Evolutionary conservation across 2,113 vertebrate genomes (phyloP).

Genomic region (Heterotilapia buettikoferi): DNA sequence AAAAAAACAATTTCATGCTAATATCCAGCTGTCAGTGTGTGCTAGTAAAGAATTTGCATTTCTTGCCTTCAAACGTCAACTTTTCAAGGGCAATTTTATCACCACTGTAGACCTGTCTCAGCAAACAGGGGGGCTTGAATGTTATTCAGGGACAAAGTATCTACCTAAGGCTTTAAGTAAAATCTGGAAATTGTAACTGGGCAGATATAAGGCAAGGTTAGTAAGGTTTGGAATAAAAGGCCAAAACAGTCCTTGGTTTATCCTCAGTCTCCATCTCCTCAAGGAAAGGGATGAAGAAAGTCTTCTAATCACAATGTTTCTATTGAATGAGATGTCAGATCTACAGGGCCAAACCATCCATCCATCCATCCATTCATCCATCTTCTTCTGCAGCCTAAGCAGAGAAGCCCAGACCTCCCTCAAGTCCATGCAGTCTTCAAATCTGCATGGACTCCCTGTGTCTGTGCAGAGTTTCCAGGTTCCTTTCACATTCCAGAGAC

Average conservation of each 20-base stretch:
- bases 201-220: not conserved
- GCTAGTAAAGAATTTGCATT: not conserved
- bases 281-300: not conserved
- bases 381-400: not conserved
- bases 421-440: too few species aligned
- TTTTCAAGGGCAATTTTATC: not conserved
- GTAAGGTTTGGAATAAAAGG: not conserved
- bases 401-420: not conserved
- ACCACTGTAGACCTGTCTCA: not conserved
- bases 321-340: not conserved
- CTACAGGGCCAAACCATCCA: accelerated
- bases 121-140: not conserved
- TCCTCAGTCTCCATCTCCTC: not conserved
- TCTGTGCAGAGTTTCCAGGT: not conserved
- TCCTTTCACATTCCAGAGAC: not conserved
- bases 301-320: not conserved
- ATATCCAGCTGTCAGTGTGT: not conserved
- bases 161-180: not conserved
- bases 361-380: accelerated
- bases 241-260: not conserved
- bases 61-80: not conserved
- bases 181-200: not conserved
- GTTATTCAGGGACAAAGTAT: not conserved
- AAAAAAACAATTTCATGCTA: not conserved
- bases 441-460: not conserved